Evolutionary conservation across 1,140 invertebrate species (phyloP), one percentile per base, ranked within the genome.

Genomic region (Drosophila mauritiana): DNA sequence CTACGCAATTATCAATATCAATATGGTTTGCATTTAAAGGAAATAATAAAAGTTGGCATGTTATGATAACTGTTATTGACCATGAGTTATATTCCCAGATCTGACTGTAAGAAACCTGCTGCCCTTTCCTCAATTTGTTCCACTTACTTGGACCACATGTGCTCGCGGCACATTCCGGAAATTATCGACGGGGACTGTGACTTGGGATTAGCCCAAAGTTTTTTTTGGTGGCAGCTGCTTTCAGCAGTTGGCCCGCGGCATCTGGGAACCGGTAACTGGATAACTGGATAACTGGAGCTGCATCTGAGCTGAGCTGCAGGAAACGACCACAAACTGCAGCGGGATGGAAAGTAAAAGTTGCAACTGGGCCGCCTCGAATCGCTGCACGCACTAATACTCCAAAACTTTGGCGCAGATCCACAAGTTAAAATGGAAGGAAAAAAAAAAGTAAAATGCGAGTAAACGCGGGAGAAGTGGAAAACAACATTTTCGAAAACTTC

Each of bases 291-390:
- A 12, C 27, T 1, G 4, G 31, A 31, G 10, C 51, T 62, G 61
- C 17, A 46, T 31, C 31, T 20, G 43, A 48, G 45, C 8, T 31
- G 27, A 31, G 7, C 27, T 10, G 55, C 46, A 46, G 56, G 31
- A 31, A 3, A 8, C 31, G 31, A 31, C 65, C 51, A 51, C 70
- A 63, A 52, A 11, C 42, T 61, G 20, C 67, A 67, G 40, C 51
- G 39, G 40, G 10, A 53, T 52, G 65, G 37, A 84, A 80, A 85
- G 67, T 78, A 85, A 75, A 85, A 85, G 78, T 82, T 78, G 63
- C 82, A 81, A 74, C 72, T 42, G 48, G 59, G 22, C 46, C 57
- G 31, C 36, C 36, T 65, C 45, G 52, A 73, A 70, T 63, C 62
- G 67, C 42, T 25, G 51, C 69, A 73, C 69, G 69, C 63, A 53